Evolutionary conservation across 2,888 invertebrate species (phyloP).

Genomic region (Acrobasis repandana): DNA sequence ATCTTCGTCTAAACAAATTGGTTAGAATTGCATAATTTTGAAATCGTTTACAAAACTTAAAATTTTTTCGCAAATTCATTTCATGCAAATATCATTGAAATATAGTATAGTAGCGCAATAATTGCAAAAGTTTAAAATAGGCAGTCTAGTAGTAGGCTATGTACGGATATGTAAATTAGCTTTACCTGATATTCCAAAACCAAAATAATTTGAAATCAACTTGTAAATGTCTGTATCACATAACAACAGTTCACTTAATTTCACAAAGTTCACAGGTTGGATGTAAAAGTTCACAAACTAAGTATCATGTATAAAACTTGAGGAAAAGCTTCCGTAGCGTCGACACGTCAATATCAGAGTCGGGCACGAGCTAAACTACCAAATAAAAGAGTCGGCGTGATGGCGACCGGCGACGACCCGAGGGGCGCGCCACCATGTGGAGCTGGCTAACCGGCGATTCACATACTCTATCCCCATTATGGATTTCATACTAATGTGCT

Average conservation of each 20-base stretch:
- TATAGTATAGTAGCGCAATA: neutral
- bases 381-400: slow-evolving; percentile 48
- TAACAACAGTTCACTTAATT: neutral
- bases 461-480: slow-evolving; percentile 54
- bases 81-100: neutral
- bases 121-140: slow-evolving; percentile 9
- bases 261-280: slow-evolving; percentile 10
- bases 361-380: slow-evolving; percentile 66
- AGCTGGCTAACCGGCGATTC: slow-evolving; percentile 53
- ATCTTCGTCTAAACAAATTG: too few relatives aligned
- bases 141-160: neutral
- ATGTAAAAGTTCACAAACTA: slow-evolving; percentile 7
- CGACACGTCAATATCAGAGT: slow-evolving; percentile 59
- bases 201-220: neutral
- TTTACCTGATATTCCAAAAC: slow-evolving; percentile 16
- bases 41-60: neutral
- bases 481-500: slow-evolving; percentile 42
- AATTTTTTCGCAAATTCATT: neutral
- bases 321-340: slow-evolving; percentile 34
- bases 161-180: neutral
- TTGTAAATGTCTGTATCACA: slow-evolving; percentile 2
- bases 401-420: slow-evolving; percentile 54
- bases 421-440: slow-evolving; percentile 64
- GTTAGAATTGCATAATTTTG: neutral
- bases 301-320: slow-evolving; percentile 32